phyloP scores from a whole-genome alignment of 2,797 vertebrate species.

The Pseudomugil tenellus region DNA sequence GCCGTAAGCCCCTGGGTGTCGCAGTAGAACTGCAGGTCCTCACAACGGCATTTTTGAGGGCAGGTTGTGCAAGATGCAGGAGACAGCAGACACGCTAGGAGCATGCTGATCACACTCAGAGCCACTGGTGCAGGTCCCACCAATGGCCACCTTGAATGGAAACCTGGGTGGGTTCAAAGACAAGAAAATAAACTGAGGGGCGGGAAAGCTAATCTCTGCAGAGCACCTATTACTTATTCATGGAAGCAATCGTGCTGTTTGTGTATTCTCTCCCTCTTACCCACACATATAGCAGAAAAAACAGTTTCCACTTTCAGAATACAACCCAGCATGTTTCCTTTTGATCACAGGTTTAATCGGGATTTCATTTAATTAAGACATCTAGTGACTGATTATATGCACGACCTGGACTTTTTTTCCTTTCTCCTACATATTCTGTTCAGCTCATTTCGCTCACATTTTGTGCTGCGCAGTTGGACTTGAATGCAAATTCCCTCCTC shows the following conservation, averaged over 20 bases:
- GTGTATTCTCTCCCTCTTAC: conserved; percentile 23
- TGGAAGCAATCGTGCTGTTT: conserved; percentile 52
- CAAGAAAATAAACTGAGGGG: conserved; percentile 82
- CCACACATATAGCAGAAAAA: conserved; percentile 8
- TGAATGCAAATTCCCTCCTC: conserved; percentile 13
- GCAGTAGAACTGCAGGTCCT: conserved; percentile 99
- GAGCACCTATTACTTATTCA: conserved; percentile 72
- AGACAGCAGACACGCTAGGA: conserved; percentile 96
- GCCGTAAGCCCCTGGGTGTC: conserved; percentile 98
- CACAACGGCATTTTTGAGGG: conserved; percentile 99
- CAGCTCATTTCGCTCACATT: conserved; percentile 21
- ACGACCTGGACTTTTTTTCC: conserved; percentile 21
- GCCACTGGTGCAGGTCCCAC: conserved; percentile 98
- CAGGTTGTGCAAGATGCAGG: conserved; percentile 97
- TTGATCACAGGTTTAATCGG: conserved; percentile 18
- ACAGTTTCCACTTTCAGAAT: conserved; percentile 43
- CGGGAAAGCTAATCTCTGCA: conserved; percentile 80
- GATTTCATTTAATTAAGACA: conserved; percentile 9
- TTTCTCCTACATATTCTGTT: conserved; percentile 19
- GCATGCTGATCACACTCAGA: conserved; percentile 98
- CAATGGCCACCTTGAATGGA: conserved; percentile 99
- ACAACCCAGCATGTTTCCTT: conserved; percentile 10
- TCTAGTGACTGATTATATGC: conserved; percentile 18
- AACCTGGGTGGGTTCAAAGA: conserved; percentile 93
- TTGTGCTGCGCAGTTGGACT: conserved; percentile 26